Conservation (phyloP, 2,888 invertebrate genomes). For the Carcina quercana region DNA sequence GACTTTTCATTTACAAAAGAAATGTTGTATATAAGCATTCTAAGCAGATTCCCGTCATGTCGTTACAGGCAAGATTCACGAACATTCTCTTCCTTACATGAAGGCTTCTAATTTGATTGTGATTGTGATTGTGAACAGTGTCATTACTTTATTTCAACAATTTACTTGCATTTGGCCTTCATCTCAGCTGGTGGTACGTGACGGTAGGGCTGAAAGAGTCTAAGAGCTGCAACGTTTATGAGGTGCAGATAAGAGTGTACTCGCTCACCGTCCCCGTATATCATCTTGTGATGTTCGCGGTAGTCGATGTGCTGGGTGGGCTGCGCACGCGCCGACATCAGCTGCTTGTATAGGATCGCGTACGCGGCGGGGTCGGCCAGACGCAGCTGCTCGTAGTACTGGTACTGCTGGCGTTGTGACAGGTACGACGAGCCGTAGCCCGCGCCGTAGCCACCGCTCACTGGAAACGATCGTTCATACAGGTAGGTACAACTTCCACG, state of each 20-base stretch:
- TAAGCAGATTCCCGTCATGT: too few relatives aligned
- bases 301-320: constrained; percentile 13
- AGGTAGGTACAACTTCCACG: not conserved
- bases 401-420: constrained; percentile 78
- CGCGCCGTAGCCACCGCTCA: constrained; percentile 12
- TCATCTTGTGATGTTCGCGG: too few relatives aligned
- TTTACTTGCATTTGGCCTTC: too few relatives aligned
- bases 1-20: too few relatives aligned
- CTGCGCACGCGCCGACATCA: constrained; percentile 60
- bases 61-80: too few relatives aligned
- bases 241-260: too few relatives aligned
- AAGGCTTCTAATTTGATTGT: too few relatives aligned
- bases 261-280: constrained; percentile 31
- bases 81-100: too few relatives aligned
- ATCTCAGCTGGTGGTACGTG: not conserved
- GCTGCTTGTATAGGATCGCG: constrained; percentile 84
- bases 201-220: not conserved
- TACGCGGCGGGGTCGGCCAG: constrained; percentile 86
- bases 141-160: too few relatives aligned
- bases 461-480: not conserved
- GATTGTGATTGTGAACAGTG: too few relatives aligned
- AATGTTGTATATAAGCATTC: too few relatives aligned
- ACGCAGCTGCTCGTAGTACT: constrained; percentile 86
- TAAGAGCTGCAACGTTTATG: too few relatives aligned
- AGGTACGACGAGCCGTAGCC: constrained; percentile 66